Evolutionary conservation across 2,888 invertebrate genomes (phyloP).

Genomic region (Leptogaster cylindrica): DNA sequence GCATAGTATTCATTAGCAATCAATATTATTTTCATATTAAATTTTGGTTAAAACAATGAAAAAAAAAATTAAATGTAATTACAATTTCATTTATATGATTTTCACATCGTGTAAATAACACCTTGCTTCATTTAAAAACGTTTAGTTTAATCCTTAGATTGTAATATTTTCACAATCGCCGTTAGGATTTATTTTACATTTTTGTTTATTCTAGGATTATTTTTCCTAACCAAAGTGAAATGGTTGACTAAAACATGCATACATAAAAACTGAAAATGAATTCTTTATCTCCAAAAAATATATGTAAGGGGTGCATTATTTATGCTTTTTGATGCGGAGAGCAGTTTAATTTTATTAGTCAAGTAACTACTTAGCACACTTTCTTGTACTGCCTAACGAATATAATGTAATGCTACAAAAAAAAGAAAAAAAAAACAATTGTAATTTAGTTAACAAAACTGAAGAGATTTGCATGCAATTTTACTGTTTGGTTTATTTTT

Average conservation of each 20-base stretch:
- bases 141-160: too few relatives aligned
- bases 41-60: too few relatives aligned
- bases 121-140: too few relatives aligned
- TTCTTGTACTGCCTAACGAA: background rate
- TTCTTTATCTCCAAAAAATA: background rate
- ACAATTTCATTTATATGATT: too few relatives aligned
- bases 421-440: too few relatives aligned
- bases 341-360: background rate
- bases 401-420: slow-evolving; percentile 14
- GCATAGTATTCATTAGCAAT: too few relatives aligned
- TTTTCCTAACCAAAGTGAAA: slow-evolving; percentile 39
- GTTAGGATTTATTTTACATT: slow-evolving; percentile 39
- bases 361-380: background rate
- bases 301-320: background rate
- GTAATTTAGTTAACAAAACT: too few relatives aligned
- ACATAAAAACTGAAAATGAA: slow-evolving; percentile 6
- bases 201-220: slow-evolving; percentile 46
- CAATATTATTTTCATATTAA: too few relatives aligned
- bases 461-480: slow-evolving; percentile 58
- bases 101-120: too few relatives aligned
- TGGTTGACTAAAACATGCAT: slow-evolving; percentile 2
- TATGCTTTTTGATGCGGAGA: background rate
- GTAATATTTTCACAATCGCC: background rate
- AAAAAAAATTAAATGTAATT: too few relatives aligned
- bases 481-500: slow-evolving; percentile 62